These are phyloP conservation scores for Nothoprocta perdicaria DNA, from an alignment of 2,113 vertebrate species.

Conservation along the genomic window DNA sequence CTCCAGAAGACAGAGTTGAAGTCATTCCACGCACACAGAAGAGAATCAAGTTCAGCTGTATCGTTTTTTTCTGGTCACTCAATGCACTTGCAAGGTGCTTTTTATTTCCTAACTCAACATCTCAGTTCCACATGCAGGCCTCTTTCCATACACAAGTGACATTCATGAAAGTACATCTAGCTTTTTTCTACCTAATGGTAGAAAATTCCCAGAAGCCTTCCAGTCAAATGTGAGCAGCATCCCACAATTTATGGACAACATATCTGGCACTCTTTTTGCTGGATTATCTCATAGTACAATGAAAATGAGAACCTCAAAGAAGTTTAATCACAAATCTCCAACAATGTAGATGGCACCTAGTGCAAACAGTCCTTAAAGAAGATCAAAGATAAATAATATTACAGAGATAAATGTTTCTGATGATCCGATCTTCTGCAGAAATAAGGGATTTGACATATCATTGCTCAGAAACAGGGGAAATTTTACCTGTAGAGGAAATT, in stretches of 20 bases:
- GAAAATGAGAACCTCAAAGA: neutral
- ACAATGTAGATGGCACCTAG: fast-evolving
- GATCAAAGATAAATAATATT: neutral
- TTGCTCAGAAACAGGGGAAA: neutral
- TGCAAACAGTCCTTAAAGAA: neutral
- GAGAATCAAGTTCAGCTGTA: neutral
- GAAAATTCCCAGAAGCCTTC: neutral
- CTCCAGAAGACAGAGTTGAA: neutral
- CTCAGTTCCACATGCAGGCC: neutral
- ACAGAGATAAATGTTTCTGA: neutral
- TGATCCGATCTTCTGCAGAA: no score
- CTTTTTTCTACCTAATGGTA: no score
- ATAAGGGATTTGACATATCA: neutral
- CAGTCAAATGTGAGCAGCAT: neutral
- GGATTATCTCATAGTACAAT: neutral
- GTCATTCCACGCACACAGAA: neutral
- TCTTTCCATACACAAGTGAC: neutral
- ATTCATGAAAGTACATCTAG: neutral
- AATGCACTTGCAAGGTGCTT: neutral
- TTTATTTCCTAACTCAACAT: neutral
- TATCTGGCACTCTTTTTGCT: neutral
- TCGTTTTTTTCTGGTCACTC: neutral
- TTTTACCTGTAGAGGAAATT: neutral
- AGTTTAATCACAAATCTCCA: neutral
- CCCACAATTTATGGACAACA: neutral